Conservation (phyloP, 2,113 vertebrate genomes). For the Oreotrochilus melanogaster region DNA sequence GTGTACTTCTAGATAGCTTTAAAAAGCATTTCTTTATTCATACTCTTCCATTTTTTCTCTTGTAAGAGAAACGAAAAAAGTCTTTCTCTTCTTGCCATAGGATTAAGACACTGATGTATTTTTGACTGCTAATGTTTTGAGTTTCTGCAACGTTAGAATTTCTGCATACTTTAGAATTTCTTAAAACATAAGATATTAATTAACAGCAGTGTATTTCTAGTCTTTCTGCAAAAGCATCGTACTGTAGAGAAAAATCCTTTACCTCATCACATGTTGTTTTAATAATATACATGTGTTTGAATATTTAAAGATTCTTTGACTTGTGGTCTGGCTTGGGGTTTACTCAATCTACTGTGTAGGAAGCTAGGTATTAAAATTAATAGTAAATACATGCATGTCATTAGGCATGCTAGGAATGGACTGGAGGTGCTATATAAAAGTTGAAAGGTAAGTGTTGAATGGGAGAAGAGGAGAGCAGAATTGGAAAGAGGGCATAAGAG, state of each 20-base stretch:
- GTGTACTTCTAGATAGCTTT: not conserved
- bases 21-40: not conserved
- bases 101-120: not conserved
- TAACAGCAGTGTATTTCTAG: not conserved
- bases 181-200: not conserved
- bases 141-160: not conserved
- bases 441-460: not conserved
- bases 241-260: not conserved
- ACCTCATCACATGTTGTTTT: not conserved
- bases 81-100: not conserved
- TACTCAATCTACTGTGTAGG: not conserved
- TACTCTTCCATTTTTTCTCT: not conserved
- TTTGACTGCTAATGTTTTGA: not conserved
- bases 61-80: not conserved
- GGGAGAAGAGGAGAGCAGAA: not conserved
- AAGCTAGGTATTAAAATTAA: not conserved
- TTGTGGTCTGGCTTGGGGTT: not conserved
- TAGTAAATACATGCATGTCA: not conserved
- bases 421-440: not conserved
- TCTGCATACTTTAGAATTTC: not conserved
- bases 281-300: not conserved
- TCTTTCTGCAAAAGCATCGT: not conserved
- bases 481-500: not conserved
- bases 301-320: not conserved
- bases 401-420: not conserved